These are phyloP conservation scores for Otis tarda DNA, from an alignment of 2,113 vertebrate genomes.

Conservation along the genomic window DNA sequence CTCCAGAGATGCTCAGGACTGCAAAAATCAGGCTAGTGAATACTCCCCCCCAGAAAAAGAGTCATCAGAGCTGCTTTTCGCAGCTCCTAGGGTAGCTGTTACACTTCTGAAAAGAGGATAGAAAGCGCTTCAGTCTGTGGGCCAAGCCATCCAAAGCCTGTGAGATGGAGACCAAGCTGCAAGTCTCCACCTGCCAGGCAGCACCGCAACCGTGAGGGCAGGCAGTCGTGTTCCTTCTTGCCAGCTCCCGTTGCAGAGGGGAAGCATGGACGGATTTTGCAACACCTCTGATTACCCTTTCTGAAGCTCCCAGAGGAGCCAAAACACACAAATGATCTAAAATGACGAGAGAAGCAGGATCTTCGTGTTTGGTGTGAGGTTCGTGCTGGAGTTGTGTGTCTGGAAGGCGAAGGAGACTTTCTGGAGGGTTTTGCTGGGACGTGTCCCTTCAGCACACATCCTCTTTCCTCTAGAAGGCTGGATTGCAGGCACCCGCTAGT, in stretches of 20 bases:
- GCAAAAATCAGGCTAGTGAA: background rate
- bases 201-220: background rate
- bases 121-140: background rate
- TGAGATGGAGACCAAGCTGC: background rate
- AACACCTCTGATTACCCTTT: background rate
- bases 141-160: rapidly evolving
- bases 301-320: background rate
- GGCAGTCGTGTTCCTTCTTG: background rate
- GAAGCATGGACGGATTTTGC: background rate
- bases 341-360: background rate
- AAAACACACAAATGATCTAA: background rate
- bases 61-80: background rate
- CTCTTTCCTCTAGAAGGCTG: background rate
- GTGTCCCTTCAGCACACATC: background rate
- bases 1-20: background rate
- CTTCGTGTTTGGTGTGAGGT: rapidly evolving
- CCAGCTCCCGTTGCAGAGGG: background rate
- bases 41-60: background rate
- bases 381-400: rapidly evolving
- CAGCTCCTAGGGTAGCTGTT: background rate
- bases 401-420: background rate
- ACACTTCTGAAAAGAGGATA: background rate
- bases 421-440: background rate
- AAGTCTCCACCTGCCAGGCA: constrained; percentile 20
- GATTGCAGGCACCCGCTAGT: background rate